A percentile compares a stretch with the other conserved stretches of the same genome.
These are phyloP conservation scores for Leptinotarsa undecemlineata DNA, from an alignment of 1,140 invertebrate species.

Conservation along the genomic window DNA sequence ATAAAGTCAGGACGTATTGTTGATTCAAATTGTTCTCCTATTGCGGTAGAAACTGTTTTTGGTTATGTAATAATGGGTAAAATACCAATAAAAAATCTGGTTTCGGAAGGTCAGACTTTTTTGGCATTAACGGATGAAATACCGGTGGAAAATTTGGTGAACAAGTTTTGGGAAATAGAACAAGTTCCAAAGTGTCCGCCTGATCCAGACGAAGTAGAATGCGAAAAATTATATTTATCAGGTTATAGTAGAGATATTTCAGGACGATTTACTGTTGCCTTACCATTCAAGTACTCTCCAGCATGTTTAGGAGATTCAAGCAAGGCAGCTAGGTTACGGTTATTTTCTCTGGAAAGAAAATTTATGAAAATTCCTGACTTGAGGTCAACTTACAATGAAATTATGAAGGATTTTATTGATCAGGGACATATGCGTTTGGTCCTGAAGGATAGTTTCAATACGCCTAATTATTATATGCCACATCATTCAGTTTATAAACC, in stretches of 20 bases:
- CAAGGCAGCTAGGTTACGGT: background rate
- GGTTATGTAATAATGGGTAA: conserved; percentile 20
- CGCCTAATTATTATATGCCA: background rate
- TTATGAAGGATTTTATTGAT: background rate
- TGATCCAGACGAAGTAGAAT: too few species aligned
- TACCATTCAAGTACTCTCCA: too few species aligned
- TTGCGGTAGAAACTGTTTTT: background rate
- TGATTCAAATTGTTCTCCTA: background rate
- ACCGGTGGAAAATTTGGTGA: background rate
- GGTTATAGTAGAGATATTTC: background rate
- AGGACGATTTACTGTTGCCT: background rate
- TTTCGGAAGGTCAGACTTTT: background rate
- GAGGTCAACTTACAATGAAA: background rate
- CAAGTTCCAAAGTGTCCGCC: too few species aligned
- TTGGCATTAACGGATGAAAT: background rate
- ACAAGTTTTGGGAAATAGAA: background rate
- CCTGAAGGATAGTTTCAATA: too few species aligned
- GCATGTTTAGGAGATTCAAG: too few species aligned
- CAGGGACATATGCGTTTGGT: too few species aligned
- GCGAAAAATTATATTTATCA: too few species aligned
- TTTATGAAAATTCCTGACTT: background rate
- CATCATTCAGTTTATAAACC: background rate
- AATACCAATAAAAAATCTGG: background rate
- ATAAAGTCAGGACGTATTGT: too few species aligned
- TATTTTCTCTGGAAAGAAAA: background rate